A percentile compares a stretch with the other conserved stretches of the same genome.
phyloP scores from a whole-genome alignment of 2,113 vertebrate species.

The Podilymbus podiceps region DNA sequence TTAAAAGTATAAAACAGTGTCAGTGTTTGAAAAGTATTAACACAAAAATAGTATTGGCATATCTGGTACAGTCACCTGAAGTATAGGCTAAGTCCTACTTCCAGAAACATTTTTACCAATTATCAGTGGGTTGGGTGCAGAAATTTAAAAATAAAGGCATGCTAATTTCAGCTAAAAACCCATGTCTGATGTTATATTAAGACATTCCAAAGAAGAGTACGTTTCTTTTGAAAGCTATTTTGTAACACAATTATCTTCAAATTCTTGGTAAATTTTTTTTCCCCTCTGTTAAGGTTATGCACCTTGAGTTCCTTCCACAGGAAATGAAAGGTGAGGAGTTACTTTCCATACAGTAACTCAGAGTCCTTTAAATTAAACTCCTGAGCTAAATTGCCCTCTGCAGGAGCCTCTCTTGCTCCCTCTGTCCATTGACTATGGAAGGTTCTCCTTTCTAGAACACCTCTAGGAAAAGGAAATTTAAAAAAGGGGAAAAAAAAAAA shows the following conservation, averaged over 20 bases:
- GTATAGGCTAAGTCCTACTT: background rate
- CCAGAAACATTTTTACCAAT: background rate
- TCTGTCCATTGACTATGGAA: background rate
- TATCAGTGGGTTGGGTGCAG: background rate
- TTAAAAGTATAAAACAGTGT: background rate
- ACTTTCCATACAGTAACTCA: background rate
- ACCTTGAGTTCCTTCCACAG: background rate
- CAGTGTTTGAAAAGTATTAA: background rate
- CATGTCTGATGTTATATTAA: background rate
- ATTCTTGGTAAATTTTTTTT: background rate
- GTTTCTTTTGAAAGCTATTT: background rate
- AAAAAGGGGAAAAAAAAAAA: background rate
- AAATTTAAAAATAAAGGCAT: background rate
- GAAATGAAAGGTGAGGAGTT: background rate
- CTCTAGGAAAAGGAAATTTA: background rate
- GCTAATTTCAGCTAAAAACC: background rate
- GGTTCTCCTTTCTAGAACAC: background rate
- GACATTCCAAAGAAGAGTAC: background rate
- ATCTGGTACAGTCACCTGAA: background rate
- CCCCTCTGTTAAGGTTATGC: background rate
- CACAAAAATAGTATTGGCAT: background rate
- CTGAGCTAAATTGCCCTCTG: background rate
- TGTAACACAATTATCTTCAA: background rate
- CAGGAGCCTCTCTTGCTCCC: background rate
- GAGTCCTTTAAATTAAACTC: background rate